Evolutionary conservation across 2,113 vertebrate genomes (phyloP), one percentile per base, ranked within the genome.

Genomic region (Sminthopsis crassicaudata): DNA sequence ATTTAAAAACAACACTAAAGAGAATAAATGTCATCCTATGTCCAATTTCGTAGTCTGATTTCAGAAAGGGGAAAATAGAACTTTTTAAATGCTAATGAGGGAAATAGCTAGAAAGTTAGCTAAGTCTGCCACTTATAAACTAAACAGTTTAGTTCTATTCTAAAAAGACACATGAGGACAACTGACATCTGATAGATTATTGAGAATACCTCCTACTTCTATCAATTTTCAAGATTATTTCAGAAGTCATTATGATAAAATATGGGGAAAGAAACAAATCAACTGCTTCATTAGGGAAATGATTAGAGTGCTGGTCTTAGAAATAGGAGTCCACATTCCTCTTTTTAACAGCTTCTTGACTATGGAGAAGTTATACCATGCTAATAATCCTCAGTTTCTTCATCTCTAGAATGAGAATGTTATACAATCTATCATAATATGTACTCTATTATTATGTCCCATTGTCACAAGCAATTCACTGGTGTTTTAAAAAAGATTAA

Each of bases 21-120:
- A 46, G 9, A 53, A 51, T 14, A 14, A 27, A 53, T 48, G 8
- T 11, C 42, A 76, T 9, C 30, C 0, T 0, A n/a, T 8, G 5
- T 50, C 60, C 42, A 60, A 0, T 89, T 88, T 55, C 36, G 67
- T 46, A 14, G 54, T 26, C 1, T 8, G 92, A 94, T 5, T 50
- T 36, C 55, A 55, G n/a, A 57, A 92, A 54, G 26, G 46, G 19
- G 55, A 30, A 53, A n/a, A 1, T 14, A 57, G 26, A 57, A 16
- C 25, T 76, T 55, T 67, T 24, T 42, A 25, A 51, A 53, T 16
- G 26, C 46, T 30, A 24, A 3, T 3, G 10, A 96, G 4, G 1
- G 57, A 46, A 25, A 76, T 27, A 30, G 12, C 1, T 46, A 53
- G 91, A 36, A 19, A 54, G 51, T 4, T 2, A 0, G 84, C 30